These are phyloP conservation scores for Periphyllus acericola DNA, from an alignment of 2,888 invertebrate genomes.

Conservation along the genomic window DNA sequence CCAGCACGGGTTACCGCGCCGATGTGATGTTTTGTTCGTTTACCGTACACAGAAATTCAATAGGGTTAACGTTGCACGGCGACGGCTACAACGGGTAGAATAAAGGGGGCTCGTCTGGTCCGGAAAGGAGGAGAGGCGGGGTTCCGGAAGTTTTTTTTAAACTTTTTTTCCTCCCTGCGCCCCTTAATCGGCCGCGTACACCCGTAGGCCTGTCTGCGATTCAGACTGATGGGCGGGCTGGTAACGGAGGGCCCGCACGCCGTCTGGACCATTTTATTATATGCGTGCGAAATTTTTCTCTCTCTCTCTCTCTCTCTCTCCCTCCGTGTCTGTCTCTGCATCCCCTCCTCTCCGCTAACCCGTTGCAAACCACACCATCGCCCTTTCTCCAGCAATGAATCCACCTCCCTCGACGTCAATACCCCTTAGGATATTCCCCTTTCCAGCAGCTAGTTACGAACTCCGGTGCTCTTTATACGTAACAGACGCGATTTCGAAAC, in stretches of 20 bases:
- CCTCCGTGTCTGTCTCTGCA: background rate
- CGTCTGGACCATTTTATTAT: conserved; percentile 59
- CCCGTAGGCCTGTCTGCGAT: conserved; percentile 48
- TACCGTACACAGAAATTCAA: conserved; percentile 40
- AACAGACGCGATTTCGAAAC: conserved; percentile 29
- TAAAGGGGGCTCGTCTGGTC: background rate
- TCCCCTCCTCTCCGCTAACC: background rate
- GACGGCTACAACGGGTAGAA: background rate
- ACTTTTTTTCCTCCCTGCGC: background rate
- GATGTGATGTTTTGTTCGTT: conserved; percentile 29
- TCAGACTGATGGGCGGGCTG: conserved; percentile 42
- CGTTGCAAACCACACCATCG: background rate
- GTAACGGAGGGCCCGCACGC: conserved; percentile 41
- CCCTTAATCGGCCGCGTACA: background rate
- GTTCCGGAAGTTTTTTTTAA: background rate
- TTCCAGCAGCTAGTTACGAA: background rate
- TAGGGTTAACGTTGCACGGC: conserved; percentile 30
- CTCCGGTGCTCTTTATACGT: background rate
- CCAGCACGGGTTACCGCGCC: background rate
- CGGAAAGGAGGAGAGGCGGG: background rate
- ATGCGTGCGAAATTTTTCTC: conserved; percentile 38
- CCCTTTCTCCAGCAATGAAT: background rate
- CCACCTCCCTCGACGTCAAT: background rate
- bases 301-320: background rate
- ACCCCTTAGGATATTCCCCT: background rate